These are phyloP conservation scores for Acridotheres tristis DNA, from an alignment of 2,797 vertebrate species.

Conservation along the genomic window DNA sequence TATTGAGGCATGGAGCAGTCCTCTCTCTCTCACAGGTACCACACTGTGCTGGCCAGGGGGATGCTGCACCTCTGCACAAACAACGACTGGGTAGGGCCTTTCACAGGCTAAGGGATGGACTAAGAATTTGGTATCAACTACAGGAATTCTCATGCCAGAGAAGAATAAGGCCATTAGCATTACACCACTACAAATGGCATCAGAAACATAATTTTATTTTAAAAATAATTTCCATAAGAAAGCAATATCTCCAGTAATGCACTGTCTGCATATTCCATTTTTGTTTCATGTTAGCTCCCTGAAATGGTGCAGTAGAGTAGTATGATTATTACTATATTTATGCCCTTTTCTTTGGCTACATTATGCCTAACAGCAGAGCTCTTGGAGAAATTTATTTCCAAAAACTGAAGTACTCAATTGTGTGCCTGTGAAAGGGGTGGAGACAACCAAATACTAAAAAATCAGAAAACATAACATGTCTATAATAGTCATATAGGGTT, in stretches of 20 bases:
- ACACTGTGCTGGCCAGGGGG: accelerated
- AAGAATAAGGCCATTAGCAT: not conserved
- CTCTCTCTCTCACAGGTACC: not conserved
- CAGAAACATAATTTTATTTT: not conserved
- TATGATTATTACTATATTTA: not conserved
- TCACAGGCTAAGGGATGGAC: not conserved
- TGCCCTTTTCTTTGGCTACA: not conserved
- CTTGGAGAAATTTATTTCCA: not conserved
- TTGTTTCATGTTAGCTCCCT: not conserved
- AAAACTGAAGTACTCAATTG: not conserved
- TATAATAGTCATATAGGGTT: not conserved
- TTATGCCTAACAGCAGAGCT: not conserved
- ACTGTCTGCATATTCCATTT: not conserved
- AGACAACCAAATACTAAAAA: not conserved
- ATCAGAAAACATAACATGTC: not conserved
- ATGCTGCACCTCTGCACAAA: not conserved
- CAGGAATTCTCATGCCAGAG: not conserved
- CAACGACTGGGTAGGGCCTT: accelerated
- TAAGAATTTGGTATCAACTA: not conserved
- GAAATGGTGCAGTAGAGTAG: not conserved
- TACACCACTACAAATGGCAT: not conserved
- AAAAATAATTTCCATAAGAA: not conserved
- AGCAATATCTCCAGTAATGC: not conserved
- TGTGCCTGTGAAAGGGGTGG: not conserved
- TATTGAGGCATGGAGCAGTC: accelerated